Conservation (phyloP, 35 echinoderm and acorn worm genomes). For the Apostichopus californicus region DNA sequence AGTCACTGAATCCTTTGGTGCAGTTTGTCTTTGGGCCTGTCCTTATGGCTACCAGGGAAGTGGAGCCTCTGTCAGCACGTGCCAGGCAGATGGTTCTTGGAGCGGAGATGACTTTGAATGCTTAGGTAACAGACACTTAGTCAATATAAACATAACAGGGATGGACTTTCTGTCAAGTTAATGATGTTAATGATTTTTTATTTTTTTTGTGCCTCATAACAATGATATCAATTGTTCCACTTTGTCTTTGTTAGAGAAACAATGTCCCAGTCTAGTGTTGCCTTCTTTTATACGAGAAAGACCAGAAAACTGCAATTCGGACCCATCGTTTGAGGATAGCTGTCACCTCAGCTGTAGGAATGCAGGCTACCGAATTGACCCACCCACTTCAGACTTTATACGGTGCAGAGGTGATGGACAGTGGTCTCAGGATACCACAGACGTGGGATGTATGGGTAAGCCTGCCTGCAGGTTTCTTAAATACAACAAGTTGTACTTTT, state of each 20-base stretch:
- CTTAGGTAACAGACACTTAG: neutral
- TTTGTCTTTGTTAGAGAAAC: constrained; percentile 26
- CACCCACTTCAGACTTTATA: constrained; percentile 28
- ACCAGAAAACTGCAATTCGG: constrained; percentile 22
- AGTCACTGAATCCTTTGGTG: constrained; percentile 15
- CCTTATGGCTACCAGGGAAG: constrained; percentile 40
- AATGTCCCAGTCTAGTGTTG: constrained; percentile 2
- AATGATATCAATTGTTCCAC: neutral
- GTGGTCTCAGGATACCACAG: constrained; percentile 31
- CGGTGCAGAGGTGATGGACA: constrained; percentile 46
- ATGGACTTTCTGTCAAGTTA: too few species aligned
- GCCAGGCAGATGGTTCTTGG: constrained; percentile 52
- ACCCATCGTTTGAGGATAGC: constrained; percentile 35
- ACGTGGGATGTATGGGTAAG: constrained; percentile 7
- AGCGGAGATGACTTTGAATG: constrained; percentile 39
- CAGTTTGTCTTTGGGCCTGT: constrained; percentile 39
- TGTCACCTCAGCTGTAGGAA: constrained; percentile 45
- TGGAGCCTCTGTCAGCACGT: constrained; percentile 14
- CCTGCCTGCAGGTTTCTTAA: too few species aligned
- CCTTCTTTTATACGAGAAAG: neutral
- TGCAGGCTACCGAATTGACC: constrained; percentile 31
- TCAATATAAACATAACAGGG: too few species aligned
- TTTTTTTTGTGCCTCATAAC: too few species aligned
- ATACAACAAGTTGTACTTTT: too few species aligned
- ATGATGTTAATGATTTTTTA: too few species aligned